Evolutionary conservation across 2,113 vertebrate genomes (phyloP), one percentile per base, ranked within the genome.

Genomic region (Gopherus evgoodei): DNA sequence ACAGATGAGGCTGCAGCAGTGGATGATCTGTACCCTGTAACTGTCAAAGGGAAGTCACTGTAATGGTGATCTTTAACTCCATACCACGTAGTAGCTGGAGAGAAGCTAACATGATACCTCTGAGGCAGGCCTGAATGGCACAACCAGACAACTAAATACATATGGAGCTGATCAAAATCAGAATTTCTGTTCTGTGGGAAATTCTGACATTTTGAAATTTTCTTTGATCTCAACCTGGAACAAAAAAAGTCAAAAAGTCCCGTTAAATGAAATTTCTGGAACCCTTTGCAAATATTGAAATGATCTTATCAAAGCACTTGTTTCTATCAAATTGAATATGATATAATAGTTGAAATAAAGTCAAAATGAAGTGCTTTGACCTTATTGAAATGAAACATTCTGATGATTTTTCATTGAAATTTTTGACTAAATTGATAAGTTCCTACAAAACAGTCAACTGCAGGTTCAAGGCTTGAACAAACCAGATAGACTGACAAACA

Each of bases 341-440:
- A 54, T 25, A 83, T 10, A 14, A 44, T 29, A 0, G 0, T 4
- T n/a, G 91, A 81, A 93, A 85, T 53, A 90, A n/a, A 54, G 85
- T 75, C 50, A 81, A 93, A 96, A 72, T 1, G 1, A 3, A 89
- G 5, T 50, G 44, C 69, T 0, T 0, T 69, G 62, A 69, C 4
- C 31, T 69, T 69, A 35, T n/a, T 69, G 62, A 69, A 69, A n/a
- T 69, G 16, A 19, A 69, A 69, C 29, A 69, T n/a, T 69, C 31
- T 69, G 35, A 69, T n/a, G 19, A n/a, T 35, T n/a, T n/a, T 69
- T 69, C 31, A n/a, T 6, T 69, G 3, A n/a, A 69, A 69, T 21
- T 87, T 8, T 21, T 81, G 53, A 59, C 10, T 84, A 84, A 96
- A 94, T 52, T 16, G 0, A 86, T 8, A 69, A 19, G 35, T 69